Percentiles rank a stretch among this genome's conserved stretches.
These are phyloP conservation scores for Sorex fumeus DNA, from an alignment of 2,113 vertebrate genomes.

Conservation along the genomic window DNA sequence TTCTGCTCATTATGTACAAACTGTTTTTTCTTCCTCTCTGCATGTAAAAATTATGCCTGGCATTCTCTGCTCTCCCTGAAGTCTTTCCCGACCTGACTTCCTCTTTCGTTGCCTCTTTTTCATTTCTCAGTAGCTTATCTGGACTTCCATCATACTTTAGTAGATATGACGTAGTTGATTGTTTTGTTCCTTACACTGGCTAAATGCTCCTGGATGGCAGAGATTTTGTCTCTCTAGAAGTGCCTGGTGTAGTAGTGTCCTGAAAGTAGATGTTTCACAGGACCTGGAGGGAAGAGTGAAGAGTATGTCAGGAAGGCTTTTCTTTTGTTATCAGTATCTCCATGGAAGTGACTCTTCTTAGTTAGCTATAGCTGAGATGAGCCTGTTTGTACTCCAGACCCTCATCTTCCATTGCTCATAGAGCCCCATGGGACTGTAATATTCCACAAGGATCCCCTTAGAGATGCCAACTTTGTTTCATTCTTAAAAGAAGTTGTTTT, in stretches of 20 bases:
- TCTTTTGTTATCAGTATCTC: constrained; percentile 53
- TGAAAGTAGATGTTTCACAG: background rate
- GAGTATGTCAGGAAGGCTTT: constrained; percentile 24
- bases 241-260: background rate
- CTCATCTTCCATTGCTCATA: constrained; percentile 24
- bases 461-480: constrained; percentile 46
- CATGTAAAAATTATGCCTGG: background rate
- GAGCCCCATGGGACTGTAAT: background rate
- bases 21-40: constrained; percentile 9
- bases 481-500: constrained; percentile 49
- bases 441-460: background rate
- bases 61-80: background rate
- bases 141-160: background rate
- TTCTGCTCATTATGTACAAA: constrained; percentile 2
- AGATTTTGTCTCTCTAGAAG: background rate
- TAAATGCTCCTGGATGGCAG: background rate
- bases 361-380: background rate
- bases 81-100: background rate
- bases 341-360: constrained; percentile 7
- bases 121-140: background rate
- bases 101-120: background rate
- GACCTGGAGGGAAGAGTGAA: constrained; percentile 1
- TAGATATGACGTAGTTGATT: background rate
- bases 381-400: background rate
- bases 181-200: background rate